Evolutionary conservation across 2,113 vertebrate genomes (phyloP).

Genomic region (Elgaria multicarinata): DNA sequence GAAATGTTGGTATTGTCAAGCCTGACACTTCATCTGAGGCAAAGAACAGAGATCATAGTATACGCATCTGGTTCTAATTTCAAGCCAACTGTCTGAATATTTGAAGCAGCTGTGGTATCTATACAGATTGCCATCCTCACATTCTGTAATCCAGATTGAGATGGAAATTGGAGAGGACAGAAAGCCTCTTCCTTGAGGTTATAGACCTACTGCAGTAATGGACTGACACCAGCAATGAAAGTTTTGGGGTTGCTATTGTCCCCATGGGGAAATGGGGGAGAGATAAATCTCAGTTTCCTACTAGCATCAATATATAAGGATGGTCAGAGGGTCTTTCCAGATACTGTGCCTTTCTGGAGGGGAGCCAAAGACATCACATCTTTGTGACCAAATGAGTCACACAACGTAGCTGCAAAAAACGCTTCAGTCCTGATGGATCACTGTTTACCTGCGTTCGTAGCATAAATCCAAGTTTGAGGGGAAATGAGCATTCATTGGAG

Average conservation of each 20-base stretch:
- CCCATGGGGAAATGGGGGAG: neutral
- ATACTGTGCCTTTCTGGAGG: neutral
- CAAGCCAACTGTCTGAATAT: constrained; percentile 43
- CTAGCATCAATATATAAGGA: neutral
- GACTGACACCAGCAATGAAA: neutral
- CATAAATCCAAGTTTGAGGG: neutral
- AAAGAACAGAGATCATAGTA: constrained; percentile 39
- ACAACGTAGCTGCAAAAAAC: neutral
- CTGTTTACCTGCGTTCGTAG: neutral
- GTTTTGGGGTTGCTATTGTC: constrained; percentile 9
- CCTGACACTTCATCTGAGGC: constrained; percentile 40
- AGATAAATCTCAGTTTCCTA: neutral
- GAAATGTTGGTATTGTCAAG: constrained; percentile 43
- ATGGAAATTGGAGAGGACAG: neutral
- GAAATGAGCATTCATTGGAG: neutral
- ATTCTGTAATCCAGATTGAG: neutral
- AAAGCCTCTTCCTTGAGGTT: neutral
- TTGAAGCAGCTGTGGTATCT: constrained; percentile 11
- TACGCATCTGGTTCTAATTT: constrained; percentile 56
- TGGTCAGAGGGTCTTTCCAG: neutral
- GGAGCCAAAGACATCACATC: too few relatives aligned
- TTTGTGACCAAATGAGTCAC: neutral
- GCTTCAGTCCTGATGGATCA: neutral
- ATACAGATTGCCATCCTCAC: neutral
- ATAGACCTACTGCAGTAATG: neutral